Percentiles rank a stretch among this genome's conserved stretches.
phyloP scores from a whole-genome alignment of 1,140 invertebrate genomes.

The Latrodectus geometricus region DNA sequence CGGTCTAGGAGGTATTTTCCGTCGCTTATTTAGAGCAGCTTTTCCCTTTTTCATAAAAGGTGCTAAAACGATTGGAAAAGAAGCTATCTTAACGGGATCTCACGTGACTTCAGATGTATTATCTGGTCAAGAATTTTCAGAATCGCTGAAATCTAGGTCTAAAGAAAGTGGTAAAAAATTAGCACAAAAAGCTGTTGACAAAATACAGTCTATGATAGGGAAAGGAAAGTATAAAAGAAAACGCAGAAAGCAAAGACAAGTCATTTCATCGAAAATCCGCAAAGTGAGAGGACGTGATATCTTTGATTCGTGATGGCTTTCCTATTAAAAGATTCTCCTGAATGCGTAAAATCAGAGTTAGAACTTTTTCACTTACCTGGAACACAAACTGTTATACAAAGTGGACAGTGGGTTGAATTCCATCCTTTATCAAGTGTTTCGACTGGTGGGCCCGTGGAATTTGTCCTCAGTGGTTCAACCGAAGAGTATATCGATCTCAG shows the following conservation, averaged over 20 bases:
- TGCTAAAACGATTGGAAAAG: constrained; percentile 1
- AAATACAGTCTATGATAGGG: not conserved
- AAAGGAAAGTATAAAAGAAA: constrained; percentile 7
- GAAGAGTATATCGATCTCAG: not conserved
- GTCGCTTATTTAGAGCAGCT: not conserved
- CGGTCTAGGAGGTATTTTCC: not conserved
- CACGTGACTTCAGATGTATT: not conserved
- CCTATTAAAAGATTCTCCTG: constrained; percentile 8
- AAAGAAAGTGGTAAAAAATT: not conserved
- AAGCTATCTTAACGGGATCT: not conserved
- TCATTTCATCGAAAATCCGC: no score
- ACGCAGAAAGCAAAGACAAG: no score
- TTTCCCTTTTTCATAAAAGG: constrained; percentile 5
- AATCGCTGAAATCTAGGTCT: not conserved
- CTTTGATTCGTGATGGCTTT: no score
- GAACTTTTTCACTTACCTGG: no score
- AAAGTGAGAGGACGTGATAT: no score
- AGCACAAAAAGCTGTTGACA: not conserved
- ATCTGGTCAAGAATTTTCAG: not conserved
- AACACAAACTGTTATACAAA: no score
- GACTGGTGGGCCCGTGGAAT: not conserved
- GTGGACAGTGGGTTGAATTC: no score
- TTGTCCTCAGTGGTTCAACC: not conserved
- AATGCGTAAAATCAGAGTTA: constrained; percentile 5
- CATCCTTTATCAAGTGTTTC: not conserved